A percentile compares a stretch with the other conserved stretches of the same genome.
phyloP scores from a whole-genome alignment of 2,888 invertebrate genomes.

The Oxytorus armatus region DNA sequence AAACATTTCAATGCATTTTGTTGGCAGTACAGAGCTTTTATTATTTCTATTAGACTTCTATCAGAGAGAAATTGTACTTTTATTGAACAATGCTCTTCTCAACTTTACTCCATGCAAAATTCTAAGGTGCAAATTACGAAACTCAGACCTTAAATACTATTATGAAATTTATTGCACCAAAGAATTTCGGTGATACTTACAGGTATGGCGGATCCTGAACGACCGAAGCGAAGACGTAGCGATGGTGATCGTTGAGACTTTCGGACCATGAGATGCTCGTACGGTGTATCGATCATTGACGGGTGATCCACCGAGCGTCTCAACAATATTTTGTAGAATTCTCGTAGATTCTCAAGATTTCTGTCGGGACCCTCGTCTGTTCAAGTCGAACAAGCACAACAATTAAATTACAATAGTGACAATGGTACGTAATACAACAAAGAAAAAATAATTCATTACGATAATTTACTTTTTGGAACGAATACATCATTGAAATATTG shows the following conservation, averaged over 20 bases:
- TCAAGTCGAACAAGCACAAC: neutral
- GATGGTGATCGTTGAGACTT: conserved; percentile 80
- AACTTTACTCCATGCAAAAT: no score
- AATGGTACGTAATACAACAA: no score
- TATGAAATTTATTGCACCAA: neutral
- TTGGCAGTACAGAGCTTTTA: no score
- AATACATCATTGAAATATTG: no score
- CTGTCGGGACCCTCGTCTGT: conserved; percentile 72
- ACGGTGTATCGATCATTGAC: conserved; percentile 64
- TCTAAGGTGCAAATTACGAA: no score
- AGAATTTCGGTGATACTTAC: conserved; percentile 68
- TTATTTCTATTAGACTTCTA: no score
- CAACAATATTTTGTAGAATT: conserved; percentile 75
- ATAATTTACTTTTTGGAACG: no score
- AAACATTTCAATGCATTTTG: no score
- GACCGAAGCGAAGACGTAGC: conserved; percentile 80
- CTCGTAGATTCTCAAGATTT: conserved; percentile 73
- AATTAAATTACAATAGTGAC: neutral
- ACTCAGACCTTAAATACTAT: no score
- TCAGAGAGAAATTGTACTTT: no score
- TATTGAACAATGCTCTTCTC: no score
- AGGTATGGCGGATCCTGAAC: conserved; percentile 74
- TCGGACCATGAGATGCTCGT: conserved; percentile 79
- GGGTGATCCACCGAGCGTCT: conserved; percentile 72
- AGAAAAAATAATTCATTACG: no score